Percentiles rank a stretch among this genome's conserved stretches.
Conservation (phyloP, 2,888 invertebrate species). For the Panorpa germanica region DNA sequence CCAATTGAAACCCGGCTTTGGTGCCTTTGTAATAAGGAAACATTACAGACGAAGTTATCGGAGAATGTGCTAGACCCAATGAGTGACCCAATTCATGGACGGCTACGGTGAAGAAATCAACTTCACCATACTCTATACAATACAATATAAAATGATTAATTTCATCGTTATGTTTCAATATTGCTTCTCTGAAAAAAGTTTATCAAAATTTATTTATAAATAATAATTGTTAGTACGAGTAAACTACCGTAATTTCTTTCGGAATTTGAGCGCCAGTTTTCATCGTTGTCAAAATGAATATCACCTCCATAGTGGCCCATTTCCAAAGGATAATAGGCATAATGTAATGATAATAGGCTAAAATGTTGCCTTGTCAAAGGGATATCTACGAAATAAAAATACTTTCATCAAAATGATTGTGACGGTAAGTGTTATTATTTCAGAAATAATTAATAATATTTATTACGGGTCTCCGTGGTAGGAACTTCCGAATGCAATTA, state of each 20-base stretch:
- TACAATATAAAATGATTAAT: too few species aligned
- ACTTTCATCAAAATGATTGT: too few species aligned
- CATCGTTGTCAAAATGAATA: conserved; percentile 65
- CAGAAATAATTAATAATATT: conserved; percentile 5
- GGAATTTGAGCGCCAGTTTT: too few species aligned
- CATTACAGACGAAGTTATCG: conserved; percentile 47
- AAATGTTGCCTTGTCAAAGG: conserved; percentile 55
- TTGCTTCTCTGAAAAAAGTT: too few species aligned
- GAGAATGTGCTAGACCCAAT: conserved; percentile 53
- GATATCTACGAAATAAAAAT: conserved; percentile 28
- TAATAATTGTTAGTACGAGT: too few species aligned
- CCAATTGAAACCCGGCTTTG: conserved; percentile 25
- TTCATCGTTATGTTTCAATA: too few species aligned
- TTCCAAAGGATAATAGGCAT: conserved; percentile 57
- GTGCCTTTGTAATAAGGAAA: conserved; percentile 55
- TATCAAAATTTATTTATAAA: too few species aligned
- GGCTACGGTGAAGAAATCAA: conserved; percentile 50
- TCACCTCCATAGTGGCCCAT: conserved; percentile 37
- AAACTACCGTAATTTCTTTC: too few species aligned
- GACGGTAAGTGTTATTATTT: conserved; percentile 7
- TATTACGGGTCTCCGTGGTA: conserved; percentile 45
- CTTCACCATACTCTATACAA: too few species aligned
- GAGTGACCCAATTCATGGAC: conserved; percentile 65
- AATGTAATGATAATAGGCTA: too few species aligned
- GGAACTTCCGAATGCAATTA: conserved; percentile 46